Base-by-base conservation (phyloP, 2,113 vertebrate species). In the Zeus faber region DNA sequence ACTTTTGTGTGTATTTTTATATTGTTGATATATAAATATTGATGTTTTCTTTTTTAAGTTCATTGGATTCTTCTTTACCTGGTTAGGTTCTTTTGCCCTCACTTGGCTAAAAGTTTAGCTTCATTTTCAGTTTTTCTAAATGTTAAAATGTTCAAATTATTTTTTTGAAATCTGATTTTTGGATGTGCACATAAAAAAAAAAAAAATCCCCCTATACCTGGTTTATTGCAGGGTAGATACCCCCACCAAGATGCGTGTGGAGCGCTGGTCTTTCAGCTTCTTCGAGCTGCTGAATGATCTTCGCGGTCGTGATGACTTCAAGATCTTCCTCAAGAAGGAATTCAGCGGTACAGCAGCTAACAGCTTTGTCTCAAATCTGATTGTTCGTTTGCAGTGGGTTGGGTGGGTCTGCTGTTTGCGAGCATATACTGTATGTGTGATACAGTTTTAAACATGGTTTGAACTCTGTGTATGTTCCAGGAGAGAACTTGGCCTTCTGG, bases 401-500 rank as follows among this genome's bases (percentile, higher is more conserved):
- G 39, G 5, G 20, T 46, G 45, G 22, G 22, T 10, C 7, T 49
- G 21, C 23, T 21, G 9, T 16, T 13, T 48, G 22, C 13, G 9
- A 4, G 21, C 24, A 13, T 14, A 23, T 2, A n/a, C n/a, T 4
- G 25, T 17, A 13, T 16, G 11, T 6, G 13, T 47, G 22, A 40
- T 40, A 8, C n/a, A 3, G 9, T 16, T 18, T 50, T 9, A 21
- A 45, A 23, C n/a, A n/a, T n/a, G n/a, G 33, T 2, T 2, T 33
- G 3, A 17, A 21, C 8, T 27, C 11, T 49, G 21, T 21, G 20
- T 25, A 5, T 7, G 26, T 46, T 55, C 49, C 45, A 99, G 97
- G 94, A 44, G 97, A 98, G 83, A 99, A 99, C 58, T 75, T 99
- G 87, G 92, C 93, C 10, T 99, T 99, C 74, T 99, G 95, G 95